Evolutionary conservation across 2,888 invertebrate species (phyloP).

Genomic region (Dynastes grantii): DNA sequence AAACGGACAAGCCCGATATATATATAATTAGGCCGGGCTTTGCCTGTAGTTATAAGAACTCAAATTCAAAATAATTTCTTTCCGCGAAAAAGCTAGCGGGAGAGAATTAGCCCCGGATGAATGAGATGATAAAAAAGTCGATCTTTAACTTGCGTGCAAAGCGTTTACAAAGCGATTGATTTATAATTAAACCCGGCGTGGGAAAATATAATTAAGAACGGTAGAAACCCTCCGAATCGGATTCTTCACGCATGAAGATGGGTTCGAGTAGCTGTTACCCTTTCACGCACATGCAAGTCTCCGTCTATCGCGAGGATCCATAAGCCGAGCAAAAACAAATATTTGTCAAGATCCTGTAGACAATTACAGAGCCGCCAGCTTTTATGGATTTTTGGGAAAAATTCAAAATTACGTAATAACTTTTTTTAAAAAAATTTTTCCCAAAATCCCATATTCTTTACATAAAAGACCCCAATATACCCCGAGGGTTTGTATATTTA

Average conservation of each 20-base stretch:
- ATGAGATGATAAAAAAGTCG: background rate
- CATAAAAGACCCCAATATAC: background rate
- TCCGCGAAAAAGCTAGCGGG: too few relatives aligned
- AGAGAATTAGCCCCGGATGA: too few relatives aligned
- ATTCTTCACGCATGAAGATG: constrained; percentile 42
- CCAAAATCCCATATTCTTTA: too few relatives aligned
- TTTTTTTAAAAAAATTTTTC: too few relatives aligned
- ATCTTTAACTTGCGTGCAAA: background rate
- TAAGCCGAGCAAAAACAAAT: constrained; percentile 38
- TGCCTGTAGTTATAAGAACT: constrained; percentile 40
- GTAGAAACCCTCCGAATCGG: constrained; percentile 38
- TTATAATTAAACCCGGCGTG: constrained; percentile 41
- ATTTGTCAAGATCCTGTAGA: constrained; percentile 44
- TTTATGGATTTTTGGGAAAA: constrained; percentile 29
- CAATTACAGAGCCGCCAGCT: constrained; percentile 35
- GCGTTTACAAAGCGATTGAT: constrained; percentile 14
- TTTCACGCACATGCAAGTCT: constrained; percentile 1
- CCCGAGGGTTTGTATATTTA: constrained; percentile 18
- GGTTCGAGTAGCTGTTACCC: constrained; percentile 29
- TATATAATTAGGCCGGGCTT: constrained; percentile 49
- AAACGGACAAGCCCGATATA: constrained; percentile 47
- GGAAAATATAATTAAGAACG: constrained; percentile 47
- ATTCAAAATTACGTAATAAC: constrained; percentile 43
- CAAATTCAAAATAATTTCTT: constrained; percentile 46
- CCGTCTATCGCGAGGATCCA: constrained; percentile 17